Evolutionary conservation across 2,113 vertebrate genomes (phyloP), one percentile per base, ranked within the genome.

Genomic region (Haliaeetus leucogaster): DNA sequence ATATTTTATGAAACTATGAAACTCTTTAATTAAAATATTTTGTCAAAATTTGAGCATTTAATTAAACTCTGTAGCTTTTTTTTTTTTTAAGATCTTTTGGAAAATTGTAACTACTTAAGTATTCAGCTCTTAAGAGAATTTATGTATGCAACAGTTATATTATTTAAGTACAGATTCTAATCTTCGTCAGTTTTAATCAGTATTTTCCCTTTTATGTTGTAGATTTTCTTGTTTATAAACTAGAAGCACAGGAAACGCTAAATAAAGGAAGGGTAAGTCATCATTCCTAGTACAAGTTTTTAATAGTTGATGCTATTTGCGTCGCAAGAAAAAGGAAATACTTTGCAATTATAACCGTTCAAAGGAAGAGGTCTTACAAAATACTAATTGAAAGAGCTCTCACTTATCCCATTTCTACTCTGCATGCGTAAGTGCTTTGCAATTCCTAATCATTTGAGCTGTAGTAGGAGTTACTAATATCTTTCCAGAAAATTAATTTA

Each of bases 221-320:
- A 99, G 99, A 99, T 98, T 99, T 98, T 97, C 98, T 99, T 97
- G 98, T 99, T 98, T 99, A 99, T 98, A 99, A 99, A 97, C 96
- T 99, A 82, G 99, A 99, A 98, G 97, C 99, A 86, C 99, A 99
- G 91, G 99, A 99, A 98, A 99, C 99, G 7, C 92, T 99, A 92
- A 99, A 99, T 98, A 99, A 99, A 98, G 99, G 99, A 98, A 99
- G 99, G 99, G 99, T 99, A 98, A 99, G 98, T 96, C 22, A 50
- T 87, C 52, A 16, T 70, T 78, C 55, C 76, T 40, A 8, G 48
- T 72, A 36, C 18, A 38, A 58, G 53, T 72, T 71, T 83, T 67
- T 82, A 94, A 83, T 52, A 77, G 61, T 48, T 86, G 87, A 34
- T 89, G 43, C 68, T 70, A 65, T 82, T 91, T 89, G 61, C 72